Percentiles rank a stretch among this genome's conserved stretches.
These are phyloP conservation scores for Anaspis maculata DNA, from an alignment of 2,888 invertebrate species.

Conservation along the genomic window DNA sequence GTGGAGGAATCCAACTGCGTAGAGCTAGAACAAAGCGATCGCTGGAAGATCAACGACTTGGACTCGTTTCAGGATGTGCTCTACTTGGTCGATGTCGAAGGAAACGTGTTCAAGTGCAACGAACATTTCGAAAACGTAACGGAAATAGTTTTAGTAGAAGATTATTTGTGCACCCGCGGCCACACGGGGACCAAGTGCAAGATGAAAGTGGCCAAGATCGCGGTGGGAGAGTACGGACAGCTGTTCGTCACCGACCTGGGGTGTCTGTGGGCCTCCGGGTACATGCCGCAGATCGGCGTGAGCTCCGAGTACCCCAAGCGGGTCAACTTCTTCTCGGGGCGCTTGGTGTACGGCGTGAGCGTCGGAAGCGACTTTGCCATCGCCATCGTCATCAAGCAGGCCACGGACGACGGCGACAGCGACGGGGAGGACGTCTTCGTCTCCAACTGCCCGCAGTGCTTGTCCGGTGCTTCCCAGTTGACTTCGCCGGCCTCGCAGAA, in stretches of 20 bases:
- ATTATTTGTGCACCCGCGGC: constrained; percentile 57
- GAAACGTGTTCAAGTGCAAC: constrained; percentile 51
- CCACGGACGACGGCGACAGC: constrained; percentile 45
- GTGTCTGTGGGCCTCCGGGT: constrained; percentile 61
- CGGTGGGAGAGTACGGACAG: constrained; percentile 53
- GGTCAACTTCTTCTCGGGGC: constrained; percentile 60
- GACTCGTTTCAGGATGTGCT: constrained; percentile 52
- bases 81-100: constrained; percentile 54
- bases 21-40: constrained; percentile 41
- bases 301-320: constrained; percentile 52
- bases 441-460: constrained; percentile 58
- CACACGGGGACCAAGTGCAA: constrained; percentile 52
- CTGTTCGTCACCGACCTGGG: constrained; percentile 59
- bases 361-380: constrained; percentile 74
- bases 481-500: constrained; percentile 52
- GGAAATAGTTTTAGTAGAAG: constrained; percentile 56
- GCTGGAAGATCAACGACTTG: constrained; percentile 54
- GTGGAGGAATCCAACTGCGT: constrained; percentile 20
- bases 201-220: constrained; percentile 54
- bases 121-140: constrained; percentile 48
- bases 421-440: constrained; percentile 57
- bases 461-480: constrained; percentile 48
- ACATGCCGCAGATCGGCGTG: constrained; percentile 58
- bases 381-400: constrained; percentile 54
- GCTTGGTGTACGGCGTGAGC: constrained; percentile 59